These are phyloP conservation scores for Ginglymostoma cirratum DNA, from an alignment of 2,113 vertebrate genomes.

Conservation along the genomic window DNA sequence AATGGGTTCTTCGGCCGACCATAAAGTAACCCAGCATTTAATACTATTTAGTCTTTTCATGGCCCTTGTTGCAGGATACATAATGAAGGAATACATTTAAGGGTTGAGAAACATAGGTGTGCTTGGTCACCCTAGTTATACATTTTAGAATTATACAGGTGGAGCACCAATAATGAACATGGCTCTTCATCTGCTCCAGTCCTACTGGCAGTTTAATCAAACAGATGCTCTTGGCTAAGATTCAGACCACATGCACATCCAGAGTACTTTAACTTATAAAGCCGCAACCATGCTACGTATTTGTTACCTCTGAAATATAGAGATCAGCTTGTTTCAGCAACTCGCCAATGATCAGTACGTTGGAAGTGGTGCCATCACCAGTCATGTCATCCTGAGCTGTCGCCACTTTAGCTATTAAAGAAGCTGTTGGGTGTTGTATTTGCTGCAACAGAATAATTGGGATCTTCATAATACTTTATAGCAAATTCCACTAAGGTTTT, in stretches of 20 bases:
- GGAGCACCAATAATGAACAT: neutral
- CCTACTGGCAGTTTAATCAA: neutral
- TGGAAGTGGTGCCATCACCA: constrained; percentile 94
- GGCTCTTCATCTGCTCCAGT: neutral
- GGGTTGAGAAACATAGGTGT: neutral
- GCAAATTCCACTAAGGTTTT: neutral
- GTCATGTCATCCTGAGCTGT: constrained; percentile 98
- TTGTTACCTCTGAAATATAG: constrained; percentile 83
- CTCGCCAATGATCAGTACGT: constrained; percentile 93
- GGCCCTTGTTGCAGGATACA: too few relatives aligned
- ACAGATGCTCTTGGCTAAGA: neutral
- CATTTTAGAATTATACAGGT: neutral
- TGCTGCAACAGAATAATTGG: constrained; percentile 60
- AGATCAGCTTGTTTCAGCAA: constrained; percentile 92
- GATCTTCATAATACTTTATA: neutral
- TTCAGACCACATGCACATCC: neutral
- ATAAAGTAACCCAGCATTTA: neutral
- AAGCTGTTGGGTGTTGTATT: constrained; percentile 98
- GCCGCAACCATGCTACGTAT: neutral
- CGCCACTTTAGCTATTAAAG: constrained; percentile 93
- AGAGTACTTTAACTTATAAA: neutral
- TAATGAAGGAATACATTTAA: neutral
- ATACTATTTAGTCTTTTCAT: too few relatives aligned
- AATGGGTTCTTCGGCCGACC: too few relatives aligned
- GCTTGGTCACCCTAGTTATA: neutral